These are phyloP conservation scores for Stenoptilia bipunctidactyla DNA, from an alignment of 2,888 invertebrate genomes.

Conservation along the genomic window DNA sequence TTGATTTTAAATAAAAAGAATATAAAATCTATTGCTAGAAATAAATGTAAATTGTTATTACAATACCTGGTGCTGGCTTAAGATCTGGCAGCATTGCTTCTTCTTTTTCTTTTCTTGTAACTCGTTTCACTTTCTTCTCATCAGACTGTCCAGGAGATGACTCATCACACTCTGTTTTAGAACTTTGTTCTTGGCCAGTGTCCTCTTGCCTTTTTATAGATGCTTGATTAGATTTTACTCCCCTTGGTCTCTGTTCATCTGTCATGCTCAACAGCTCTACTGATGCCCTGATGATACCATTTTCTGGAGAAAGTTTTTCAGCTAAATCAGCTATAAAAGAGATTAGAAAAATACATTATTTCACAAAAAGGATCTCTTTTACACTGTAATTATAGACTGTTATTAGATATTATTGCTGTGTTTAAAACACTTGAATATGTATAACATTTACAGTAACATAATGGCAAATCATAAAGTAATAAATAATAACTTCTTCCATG, in stretches of 20 bases:
- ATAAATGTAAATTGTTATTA: background rate
- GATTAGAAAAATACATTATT: no score
- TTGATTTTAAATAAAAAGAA: no score
- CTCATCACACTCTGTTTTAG: conserved; percentile 25
- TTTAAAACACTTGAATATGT: no score
- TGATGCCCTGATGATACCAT: conserved; percentile 84
- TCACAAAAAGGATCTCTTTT: no score
- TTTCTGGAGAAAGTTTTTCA: conserved; percentile 76
- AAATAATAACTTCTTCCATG: no score
- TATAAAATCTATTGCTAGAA: background rate
- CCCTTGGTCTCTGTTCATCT: conserved; percentile 78
- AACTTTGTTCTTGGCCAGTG: conserved; percentile 17
- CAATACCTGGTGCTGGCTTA: conserved; percentile 74
- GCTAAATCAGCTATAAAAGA: conserved; percentile 65
- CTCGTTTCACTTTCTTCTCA: conserved; percentile 44
- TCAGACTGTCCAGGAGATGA: conserved; percentile 48
- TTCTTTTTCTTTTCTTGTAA: conserved; percentile 73
- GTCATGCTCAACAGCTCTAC: conserved; percentile 81
- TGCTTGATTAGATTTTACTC: conserved; percentile 36
- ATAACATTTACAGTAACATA: no score
- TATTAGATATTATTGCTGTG: no score
- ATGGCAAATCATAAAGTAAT: no score
- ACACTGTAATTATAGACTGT: no score
- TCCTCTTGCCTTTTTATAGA: conserved; percentile 23
- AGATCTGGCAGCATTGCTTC: conserved; percentile 85